Base-by-base conservation (phyloP, 2,113 vertebrate genomes). In the Tragelaphus strepsiceros region DNA sequence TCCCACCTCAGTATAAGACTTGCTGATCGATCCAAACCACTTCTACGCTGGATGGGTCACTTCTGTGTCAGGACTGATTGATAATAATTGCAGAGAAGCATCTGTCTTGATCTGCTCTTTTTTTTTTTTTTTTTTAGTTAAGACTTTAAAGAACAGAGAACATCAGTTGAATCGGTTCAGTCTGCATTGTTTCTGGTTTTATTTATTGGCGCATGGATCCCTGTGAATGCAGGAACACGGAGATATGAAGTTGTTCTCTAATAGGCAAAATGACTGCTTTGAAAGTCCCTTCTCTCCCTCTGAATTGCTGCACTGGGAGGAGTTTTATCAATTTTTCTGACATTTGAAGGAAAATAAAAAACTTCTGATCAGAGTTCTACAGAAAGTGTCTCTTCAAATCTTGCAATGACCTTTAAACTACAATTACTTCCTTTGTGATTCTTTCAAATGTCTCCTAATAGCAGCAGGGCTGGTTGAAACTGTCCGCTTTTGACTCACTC, bases 321-420 rank as follows among this genome's bases (percentile, higher is more conserved):
- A 91, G 82, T 93, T 96, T 86, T 53, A 95, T 96, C 94, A 94
- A 96, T 90, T 92, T 97, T 94, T 92, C 85, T 97, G 93, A 94
- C 88, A 93, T 97, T 91, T 96, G 85, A 93, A 53, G 85, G 54
- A 91, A 97, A 93, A 94, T 82, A 96, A 93, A 98, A 98, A 97
- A 93, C 62, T 93, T n/a, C 32, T 62, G 74, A 89, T 93, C 81
- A 91, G 96, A 94, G 74, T 78, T 91, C 59, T 62, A 13, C 39
- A 90, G 87, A 96, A 49, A 64, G 28, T 35, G 39, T 82, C 51
- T 97, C 91, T 85, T 93, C 67, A 86, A 88, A 81, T 84, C 85
- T 85, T 53, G 30, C 61, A 46, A n/a, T 94, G 88, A 71, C 92
- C 85, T 95, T 97, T 96, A 80, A 22, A 97, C 32, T 58, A 74